Conservation (phyloP, 2,113 vertebrate species). For the Oreochromis spilurus region DNA sequence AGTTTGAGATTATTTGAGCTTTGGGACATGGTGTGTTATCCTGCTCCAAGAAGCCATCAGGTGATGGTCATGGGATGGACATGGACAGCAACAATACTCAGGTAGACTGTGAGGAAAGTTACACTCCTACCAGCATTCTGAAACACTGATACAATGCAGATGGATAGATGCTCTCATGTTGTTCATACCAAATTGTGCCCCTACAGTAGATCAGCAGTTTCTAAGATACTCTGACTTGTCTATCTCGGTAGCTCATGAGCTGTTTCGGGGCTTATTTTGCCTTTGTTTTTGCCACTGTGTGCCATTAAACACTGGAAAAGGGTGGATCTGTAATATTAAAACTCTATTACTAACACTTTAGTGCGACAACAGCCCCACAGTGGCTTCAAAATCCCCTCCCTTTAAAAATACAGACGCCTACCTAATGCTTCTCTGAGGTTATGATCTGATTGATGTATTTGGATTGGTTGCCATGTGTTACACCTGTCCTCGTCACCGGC, state of each 20-base stretch:
- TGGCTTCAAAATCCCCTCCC: not conserved
- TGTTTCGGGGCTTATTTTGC: not conserved
- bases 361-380: not conserved
- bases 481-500: not conserved
- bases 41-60: no score
- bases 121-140: not conserved
- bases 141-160: not conserved
- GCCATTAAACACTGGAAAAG: not conserved
- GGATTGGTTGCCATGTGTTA: not conserved
- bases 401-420: not conserved
- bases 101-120: no score
- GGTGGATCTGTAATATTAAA: not conserved
- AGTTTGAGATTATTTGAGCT: no score
- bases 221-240: not conserved
- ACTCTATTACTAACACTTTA: not conserved
- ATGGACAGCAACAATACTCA: no score
- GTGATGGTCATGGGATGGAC: no score
- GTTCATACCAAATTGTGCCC: not conserved
- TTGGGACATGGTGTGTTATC: no score
- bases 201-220: not conserved
- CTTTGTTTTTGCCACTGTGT: not conserved
- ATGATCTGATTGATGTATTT: not conserved
- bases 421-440: not conserved
- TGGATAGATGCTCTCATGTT: not conserved
- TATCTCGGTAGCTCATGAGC: rapidly evolving